Base-by-base conservation (phyloP, 2,888 invertebrate genomes). In the Oscheius sp. region DNA sequence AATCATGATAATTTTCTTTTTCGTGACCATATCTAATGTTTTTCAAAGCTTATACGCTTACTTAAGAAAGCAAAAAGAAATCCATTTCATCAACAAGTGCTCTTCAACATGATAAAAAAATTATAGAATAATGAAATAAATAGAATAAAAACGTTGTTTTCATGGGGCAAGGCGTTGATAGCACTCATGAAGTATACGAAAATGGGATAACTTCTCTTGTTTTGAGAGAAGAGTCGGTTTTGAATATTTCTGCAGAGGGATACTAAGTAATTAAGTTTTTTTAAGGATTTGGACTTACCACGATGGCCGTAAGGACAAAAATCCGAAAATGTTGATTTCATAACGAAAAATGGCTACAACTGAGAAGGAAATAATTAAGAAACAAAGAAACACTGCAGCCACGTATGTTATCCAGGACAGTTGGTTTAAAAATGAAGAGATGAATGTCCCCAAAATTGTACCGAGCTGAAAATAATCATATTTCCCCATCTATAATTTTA, bases 391-490 rank as follows among this genome's bases (percentile, higher is more conserved):
- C 17, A 20, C 17, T 5, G 62, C 32, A 5, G 62, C 51, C 4
- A 67, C 38, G 17, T 17, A 36, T 6, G 51, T 17, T 9, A 67
- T 36, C 62, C 61, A 62, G 0, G 61, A 49, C 6, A 67, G 61
- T 22, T 50, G 32, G 28, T 36, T 38, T 51, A 67, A 62, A 22
- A 67, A 47, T 1, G 50, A 49, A 22, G 49, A 22, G 8, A 51
- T 14, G 20, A 51, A 32, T n/a, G 45, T 22, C 12, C 62, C 67
- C 4, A 44, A 24, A 24, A 62, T 62, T 3, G n/a, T 24, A 44
- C 67, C 67, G n/a, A 67, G 28, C 67, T 67, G 38, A 45, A 65
- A 67, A 56, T 14, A 56, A 33, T 17, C 36, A n/a, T 36, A 2
- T 56, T 36, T 36, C 5, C n/a, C n/a, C n/a, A n/a, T 5, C 17